Conservation (phyloP, 2,113 vertebrate genomes). For the Mungos mungo region DNA sequence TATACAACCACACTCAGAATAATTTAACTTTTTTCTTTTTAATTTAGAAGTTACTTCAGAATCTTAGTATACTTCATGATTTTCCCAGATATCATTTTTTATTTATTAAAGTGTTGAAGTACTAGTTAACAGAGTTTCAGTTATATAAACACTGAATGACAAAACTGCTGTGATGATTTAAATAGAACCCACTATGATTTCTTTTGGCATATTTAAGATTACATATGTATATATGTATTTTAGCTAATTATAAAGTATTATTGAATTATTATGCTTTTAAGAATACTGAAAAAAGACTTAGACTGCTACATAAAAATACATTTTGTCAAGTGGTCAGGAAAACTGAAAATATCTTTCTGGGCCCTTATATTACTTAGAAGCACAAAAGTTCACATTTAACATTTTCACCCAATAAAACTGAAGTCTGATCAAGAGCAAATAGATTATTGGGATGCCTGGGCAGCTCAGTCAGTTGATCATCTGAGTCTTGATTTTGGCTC, state of each 20-base stretch:
- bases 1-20: not conserved
- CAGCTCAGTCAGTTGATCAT: too few relatives aligned
- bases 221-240: not conserved
- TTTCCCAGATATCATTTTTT: slow-evolving; percentile 15
- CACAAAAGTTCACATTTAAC: slow-evolving; percentile 15
- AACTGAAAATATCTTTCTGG: not conserved
- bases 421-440: slow-evolving; percentile 16
- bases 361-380: slow-evolving; percentile 16
- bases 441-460: not conserved
- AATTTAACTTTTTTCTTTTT: not conserved
- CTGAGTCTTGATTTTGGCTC: too few relatives aligned
- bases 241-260: slow-evolving; percentile 10
- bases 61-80: slow-evolving; percentile 22
- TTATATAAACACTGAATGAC: slow-evolving; percentile 23
- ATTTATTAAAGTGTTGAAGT: not conserved
- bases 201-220: slow-evolving; percentile 10
- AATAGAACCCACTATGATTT: not conserved
- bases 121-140: not conserved
- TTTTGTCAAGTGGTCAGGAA: slow-evolving; percentile 17
- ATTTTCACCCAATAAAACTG: slow-evolving; percentile 26
- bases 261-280: slow-evolving; percentile 9
- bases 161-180: slow-evolving; percentile 4
- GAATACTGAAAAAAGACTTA: not conserved
- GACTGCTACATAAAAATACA: not conserved
- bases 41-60: slow-evolving; percentile 22